Conservation (phyloP, 2,113 vertebrate genomes). For the Leptosomus discolor region DNA sequence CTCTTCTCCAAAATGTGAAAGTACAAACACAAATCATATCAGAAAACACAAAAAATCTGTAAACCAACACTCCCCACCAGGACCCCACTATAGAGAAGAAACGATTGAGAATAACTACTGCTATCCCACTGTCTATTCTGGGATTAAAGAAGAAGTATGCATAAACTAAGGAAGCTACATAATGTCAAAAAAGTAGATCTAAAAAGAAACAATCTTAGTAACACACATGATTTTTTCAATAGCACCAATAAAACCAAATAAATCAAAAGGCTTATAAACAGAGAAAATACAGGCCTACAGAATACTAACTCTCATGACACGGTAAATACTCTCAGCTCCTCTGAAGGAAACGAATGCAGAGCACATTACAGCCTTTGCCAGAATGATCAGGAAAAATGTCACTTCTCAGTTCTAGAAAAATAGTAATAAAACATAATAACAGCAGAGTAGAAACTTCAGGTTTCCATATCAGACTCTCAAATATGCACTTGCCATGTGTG, state of each 20-base stretch:
- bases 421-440: background rate
- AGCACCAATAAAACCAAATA: background rate
- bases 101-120: background rate
- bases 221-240: background rate
- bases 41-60: background rate
- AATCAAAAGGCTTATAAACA: background rate
- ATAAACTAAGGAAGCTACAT: background rate
- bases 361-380: background rate
- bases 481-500: background rate
- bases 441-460: background rate
- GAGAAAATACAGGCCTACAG: background rate
- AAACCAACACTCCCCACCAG: background rate
- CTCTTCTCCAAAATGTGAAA: background rate
- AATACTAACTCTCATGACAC: background rate
- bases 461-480: background rate
- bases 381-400: background rate
- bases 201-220: background rate
- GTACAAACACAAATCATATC: background rate
- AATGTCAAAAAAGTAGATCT: background rate
- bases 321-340: background rate
- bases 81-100: background rate
- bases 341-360: background rate
- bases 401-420: background rate
- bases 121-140: background rate
- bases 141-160: background rate